Base-by-base conservation (phyloP, 2,797 vertebrate species). In the Lerista edwardsae region DNA sequence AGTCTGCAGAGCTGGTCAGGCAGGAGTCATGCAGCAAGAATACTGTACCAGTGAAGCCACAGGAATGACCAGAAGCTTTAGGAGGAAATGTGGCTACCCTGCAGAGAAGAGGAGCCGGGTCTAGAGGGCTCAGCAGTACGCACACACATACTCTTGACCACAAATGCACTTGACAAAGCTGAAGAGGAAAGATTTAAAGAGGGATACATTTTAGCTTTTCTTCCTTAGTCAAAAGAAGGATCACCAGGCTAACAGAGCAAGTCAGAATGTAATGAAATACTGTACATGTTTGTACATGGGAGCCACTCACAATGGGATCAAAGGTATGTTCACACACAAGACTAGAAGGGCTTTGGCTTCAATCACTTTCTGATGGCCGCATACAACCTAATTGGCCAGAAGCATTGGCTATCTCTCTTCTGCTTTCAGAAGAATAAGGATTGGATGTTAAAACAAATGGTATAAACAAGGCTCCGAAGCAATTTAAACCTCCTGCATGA, bases 251-350 rank as follows among this genome's bases (percentile, higher is more conserved):
- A 67, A 55, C 10, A 47, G 29, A 23, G n/a, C 51, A 6, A 17
- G 25, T 80, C 29, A 75, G 34, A 78, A 76, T 59, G 57, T 68
- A 76, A 68, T 76, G 73, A 83, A 68, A 65, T 61, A 64, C 14
- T 55, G 14, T 55, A 55, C 34, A 21, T 34, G 23, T 51, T 62
- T 82, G 44, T 64, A 36, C 3, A 39, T 71, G 25, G 34, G 29
- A 74, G 8, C 59, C 11, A 27, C 57, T 73, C 25, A 15, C 31
- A 27, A 23, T 65, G 61, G 61, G 31, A 57, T 4, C 17, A 65
- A 64, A 34, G 17, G 29, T 31, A 17, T 82, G 62, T 82, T 80
- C 25, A 55, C 12, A 61, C 14, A 31, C 21, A 31, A 73, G 19
- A 25, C 71, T 69, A 57, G 59, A 59, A 14, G 47, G n/a, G 25